A percentile compares a stretch with the other conserved stretches of the same genome.
Conservation (phyloP, 1,140 invertebrate species). For the Campodea augens region DNA sequence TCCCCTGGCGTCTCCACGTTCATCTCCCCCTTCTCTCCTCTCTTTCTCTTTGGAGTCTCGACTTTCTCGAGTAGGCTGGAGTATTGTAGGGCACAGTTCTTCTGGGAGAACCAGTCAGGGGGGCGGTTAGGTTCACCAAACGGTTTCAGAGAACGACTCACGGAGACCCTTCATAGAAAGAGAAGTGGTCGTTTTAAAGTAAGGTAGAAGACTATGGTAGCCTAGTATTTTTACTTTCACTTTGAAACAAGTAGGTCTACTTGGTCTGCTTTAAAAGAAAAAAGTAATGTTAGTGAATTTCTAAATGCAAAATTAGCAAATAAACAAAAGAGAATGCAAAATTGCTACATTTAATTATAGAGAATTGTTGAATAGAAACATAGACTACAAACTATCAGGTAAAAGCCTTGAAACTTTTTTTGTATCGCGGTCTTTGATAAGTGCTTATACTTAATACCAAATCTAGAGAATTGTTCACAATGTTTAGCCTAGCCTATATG, state of each 20-base stretch:
- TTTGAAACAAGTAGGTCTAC: background rate
- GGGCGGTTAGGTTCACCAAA: conserved; percentile 49
- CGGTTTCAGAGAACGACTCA: conserved; percentile 54
- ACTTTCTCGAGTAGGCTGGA: conserved; percentile 59
- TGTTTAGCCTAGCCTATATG: too few species aligned
- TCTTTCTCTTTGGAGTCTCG: conserved; percentile 72
- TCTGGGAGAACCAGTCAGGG: conserved; percentile 76
- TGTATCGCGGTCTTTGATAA: too few species aligned
- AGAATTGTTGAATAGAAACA: background rate
- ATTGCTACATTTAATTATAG: background rate
- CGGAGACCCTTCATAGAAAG: conserved; percentile 42
- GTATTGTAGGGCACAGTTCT: conserved; percentile 80
- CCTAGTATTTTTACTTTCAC: conserved; percentile 4
- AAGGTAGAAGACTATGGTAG: background rate
- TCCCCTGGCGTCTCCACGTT: conserved; percentile 52
- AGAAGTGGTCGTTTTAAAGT: background rate
- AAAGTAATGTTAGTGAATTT: conserved; percentile 4
- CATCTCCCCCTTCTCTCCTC: conserved; percentile 31
- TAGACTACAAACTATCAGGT: too few species aligned
- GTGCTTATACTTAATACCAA: too few species aligned
- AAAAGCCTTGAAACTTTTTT: too few species aligned
- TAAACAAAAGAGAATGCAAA: background rate
- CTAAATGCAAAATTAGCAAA: conserved; percentile 3
- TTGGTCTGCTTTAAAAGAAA: background rate
- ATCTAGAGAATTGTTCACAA: too few species aligned